Percentiles rank a stretch among this genome's conserved stretches.
Evolutionary conservation across 2,888 invertebrate genomes (phyloP).

Genomic region (Volucella inanis): DNA sequence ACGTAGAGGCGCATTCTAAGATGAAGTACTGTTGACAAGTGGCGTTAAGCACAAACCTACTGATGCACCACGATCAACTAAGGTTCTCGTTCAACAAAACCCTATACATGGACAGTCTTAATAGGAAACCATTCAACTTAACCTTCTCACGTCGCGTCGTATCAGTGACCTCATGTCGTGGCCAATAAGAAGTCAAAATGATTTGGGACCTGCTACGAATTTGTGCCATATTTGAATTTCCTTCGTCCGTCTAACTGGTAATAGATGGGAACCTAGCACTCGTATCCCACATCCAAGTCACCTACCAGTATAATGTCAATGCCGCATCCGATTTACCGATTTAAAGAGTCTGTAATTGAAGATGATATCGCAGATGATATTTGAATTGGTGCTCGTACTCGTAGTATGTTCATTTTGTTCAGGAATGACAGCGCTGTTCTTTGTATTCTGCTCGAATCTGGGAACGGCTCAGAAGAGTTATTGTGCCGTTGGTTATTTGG

Average conservation of each 20-base stretch:
- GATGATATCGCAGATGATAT: conserved; percentile 60
- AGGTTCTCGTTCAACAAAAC: conserved; percentile 20
- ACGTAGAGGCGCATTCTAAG: conserved; percentile 29
- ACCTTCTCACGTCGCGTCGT: conserved; percentile 50
- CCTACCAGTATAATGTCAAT: conserved; percentile 62
- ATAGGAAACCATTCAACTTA: background rate
- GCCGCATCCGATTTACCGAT: conserved; percentile 56
- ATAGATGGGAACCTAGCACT: conserved; percentile 33
- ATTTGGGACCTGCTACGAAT: conserved; percentile 29
- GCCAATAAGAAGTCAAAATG: conserved; percentile 50
- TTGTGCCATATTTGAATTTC: conserved; percentile 57
- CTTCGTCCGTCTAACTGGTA: conserved; percentile 24
- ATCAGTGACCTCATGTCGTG: conserved; percentile 40
- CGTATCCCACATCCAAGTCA: conserved; percentile 34
- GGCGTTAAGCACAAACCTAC: conserved; percentile 25
- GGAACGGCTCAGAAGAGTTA: conserved; percentile 67
- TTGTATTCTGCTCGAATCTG: conserved; percentile 51
- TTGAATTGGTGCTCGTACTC: too few species aligned
- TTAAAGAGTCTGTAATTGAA: conserved; percentile 57
- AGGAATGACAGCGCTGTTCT: conserved; percentile 42
- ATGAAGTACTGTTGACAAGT: conserved; percentile 37
- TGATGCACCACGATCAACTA: conserved; percentile 37
- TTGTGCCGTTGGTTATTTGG: conserved; percentile 57
- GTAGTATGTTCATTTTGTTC: conserved; percentile 29
- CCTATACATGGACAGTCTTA: background rate